Evolutionary conservation across 2,797 vertebrate species (phyloP), one percentile per base, ranked within the genome.

Genomic region (Sphenodon punctatus): DNA sequence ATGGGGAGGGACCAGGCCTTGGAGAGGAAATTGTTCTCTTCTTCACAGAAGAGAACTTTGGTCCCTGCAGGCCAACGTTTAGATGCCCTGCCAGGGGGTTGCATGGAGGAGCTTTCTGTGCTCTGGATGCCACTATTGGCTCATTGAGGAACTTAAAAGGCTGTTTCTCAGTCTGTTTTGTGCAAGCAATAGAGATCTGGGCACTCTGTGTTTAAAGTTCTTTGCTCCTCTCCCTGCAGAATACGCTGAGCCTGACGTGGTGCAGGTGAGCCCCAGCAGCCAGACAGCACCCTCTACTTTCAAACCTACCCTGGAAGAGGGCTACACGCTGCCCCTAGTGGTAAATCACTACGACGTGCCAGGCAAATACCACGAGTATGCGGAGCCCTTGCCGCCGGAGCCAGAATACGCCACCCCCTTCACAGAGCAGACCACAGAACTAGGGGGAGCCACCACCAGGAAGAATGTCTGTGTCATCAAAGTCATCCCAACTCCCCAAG

Each of bases 341-440:
- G 68, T 94, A 79, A 94, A 81, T 90, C 97, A 97, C 85, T 98
- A 98, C 1, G 95, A 97, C 34, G 92, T 95, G 4, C 97, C 97
- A 0, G 95, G 95, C 12, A 92, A 90, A 73, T 75, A 95, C 49
- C 96, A 97, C 0, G 97, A 97, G 73, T 98, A 98, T 0, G 95
- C 97, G 0, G 96, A 97, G 87, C 97, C 97, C 0, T 94, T 98
- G 72, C 96, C 95, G 0, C 95, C 96, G 0, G 97, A 98, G 89
- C 97, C 97, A 0, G 97, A 98, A 79, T 98, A 98, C 0, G 97
- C 97, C 68, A 97, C 96, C 0, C 97, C 97, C 0, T 97, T 98
- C 85, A 38, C 86, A 0, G 97, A 98, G 39, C 95, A 86, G 78
- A 68, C 75, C 4, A 55, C 70, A 0, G 95, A 97, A 49, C 53